phyloP scores from a whole-genome alignment of 1,140 invertebrate genomes.

The Apis laboriosa region DNA sequence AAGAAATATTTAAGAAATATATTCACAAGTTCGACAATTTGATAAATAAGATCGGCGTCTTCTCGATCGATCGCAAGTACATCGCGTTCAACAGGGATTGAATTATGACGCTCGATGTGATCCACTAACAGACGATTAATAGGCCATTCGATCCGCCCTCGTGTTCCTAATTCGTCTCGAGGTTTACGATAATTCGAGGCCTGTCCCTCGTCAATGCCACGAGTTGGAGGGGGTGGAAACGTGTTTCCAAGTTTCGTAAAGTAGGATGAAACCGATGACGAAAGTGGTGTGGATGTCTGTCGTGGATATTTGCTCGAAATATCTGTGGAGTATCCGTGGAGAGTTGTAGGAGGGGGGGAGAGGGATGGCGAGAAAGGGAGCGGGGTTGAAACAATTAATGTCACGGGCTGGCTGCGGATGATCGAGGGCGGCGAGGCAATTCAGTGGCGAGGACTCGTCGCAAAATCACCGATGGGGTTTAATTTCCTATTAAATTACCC shows the following conservation, averaged over 20 bases:
- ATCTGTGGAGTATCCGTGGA: neutral
- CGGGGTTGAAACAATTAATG: constrained; percentile 48
- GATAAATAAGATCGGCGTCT: neutral
- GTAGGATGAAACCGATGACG: constrained; percentile 57
- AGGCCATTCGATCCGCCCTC: constrained; percentile 23
- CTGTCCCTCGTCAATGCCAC: no score
- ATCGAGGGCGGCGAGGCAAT: constrained; percentile 34
- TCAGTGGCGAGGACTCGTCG: neutral
- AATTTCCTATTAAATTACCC: constrained; percentile 35
- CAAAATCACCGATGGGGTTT: constrained; percentile 26
- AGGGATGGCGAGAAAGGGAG: neutral
- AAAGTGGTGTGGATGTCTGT: neutral
- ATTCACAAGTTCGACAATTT: no score
- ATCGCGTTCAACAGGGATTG: no score
- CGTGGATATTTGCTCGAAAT: constrained; percentile 14
- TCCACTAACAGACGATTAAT: constrained; percentile 54
- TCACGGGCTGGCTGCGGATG: constrained; percentile 33
- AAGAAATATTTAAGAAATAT: no score
- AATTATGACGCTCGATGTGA: constrained; percentile 51
- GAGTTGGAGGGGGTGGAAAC: constrained; percentile 34
- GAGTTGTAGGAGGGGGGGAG: neutral
- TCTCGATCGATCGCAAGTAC: constrained; percentile 4
- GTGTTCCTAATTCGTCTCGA: constrained; percentile 59
- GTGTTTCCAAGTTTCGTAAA: constrained; percentile 41
- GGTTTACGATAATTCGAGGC: constrained; percentile 59